Evolutionary conservation across 2,888 invertebrate genomes (phyloP), one percentile per base, ranked within the genome.

Genomic region (Athalia circularis): DNA sequence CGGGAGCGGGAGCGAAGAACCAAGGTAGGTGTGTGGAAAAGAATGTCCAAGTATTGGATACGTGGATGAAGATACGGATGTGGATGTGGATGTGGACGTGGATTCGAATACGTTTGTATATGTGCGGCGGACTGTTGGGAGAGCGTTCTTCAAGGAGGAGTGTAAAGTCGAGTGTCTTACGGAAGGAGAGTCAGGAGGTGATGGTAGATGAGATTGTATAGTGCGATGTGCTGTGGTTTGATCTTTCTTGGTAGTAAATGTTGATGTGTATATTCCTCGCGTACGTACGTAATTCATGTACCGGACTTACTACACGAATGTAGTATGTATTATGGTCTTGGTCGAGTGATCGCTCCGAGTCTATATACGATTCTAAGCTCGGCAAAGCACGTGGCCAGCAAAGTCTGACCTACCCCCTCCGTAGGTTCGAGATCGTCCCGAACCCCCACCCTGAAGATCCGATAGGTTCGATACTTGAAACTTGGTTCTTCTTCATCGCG

Each of bases 351-450:
- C 82, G 81, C 81, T 80, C 84, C 80, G 81, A 84, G 85, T 83
- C 84, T 87, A 84, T 86, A 85, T 86, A 86, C 81, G 85, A 84
- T 87, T 83, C 85, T 81, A 84, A 86, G 83, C 82, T 77, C 83
- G 82, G 80, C 81, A 81, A 81, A 88, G 87, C 88, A 88, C 88
- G 88, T 88, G 88, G 88, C 85, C 85, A 84, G 83, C 82, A 86
- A 59, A 72, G 72, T 72, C 72, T 72, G 72, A 72, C 72, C 72
- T 72, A 72, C 72, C 72, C 72, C 72, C 72, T 72, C 72, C 72
- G 57, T 47, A 9, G 57, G 45, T 45, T 59, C 59, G n/a, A 47
- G 45, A 45, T 54, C 57, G 47, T 72, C 57, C 57, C 72, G n/a
- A 57, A 45, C 5, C 57, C 72, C 59, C 64, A 43, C 72, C 72